A percentile compares a stretch with the other conserved stretches of the same genome.
Evolutionary conservation across 1,140 invertebrate species (phyloP).

Genomic region (Frieseomelitta varia): DNA sequence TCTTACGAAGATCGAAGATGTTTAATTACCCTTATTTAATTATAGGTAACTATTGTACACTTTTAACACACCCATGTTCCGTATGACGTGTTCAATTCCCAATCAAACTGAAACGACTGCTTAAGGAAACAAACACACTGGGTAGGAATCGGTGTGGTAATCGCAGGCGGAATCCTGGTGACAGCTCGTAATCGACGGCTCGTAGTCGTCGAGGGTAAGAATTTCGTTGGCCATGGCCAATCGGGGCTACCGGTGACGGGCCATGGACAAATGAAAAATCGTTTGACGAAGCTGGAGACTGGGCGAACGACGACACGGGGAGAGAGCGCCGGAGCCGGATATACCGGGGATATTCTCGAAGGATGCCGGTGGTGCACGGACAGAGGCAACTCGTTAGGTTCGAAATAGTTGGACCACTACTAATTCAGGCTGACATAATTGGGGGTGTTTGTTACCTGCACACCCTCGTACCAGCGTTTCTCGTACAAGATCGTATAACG

Average conservation of each 20-base stretch:
- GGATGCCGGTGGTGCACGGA: constrained; percentile 33
- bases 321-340: not conserved
- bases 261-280: constrained; percentile 74
- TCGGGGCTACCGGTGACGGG: constrained; percentile 63
- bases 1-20: not conserved
- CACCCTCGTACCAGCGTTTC: constrained; percentile 73
- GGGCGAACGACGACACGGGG: not conserved
- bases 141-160: constrained; percentile 31
- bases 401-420: constrained; percentile 77
- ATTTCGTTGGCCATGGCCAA: constrained; percentile 51
- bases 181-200: constrained; percentile 39
- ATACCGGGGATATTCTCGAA: not conserved
- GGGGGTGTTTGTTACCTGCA: constrained; percentile 81
- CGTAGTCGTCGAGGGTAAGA: constrained; percentile 49
- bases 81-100: not conserved
- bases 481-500: constrained; percentile 81
- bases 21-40: not conserved
- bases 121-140: constrained; percentile 21
- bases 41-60: too few species aligned
- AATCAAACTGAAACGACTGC: constrained; percentile 6
- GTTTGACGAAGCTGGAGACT: constrained; percentile 46
- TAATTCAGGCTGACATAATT: constrained; percentile 82
- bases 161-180: not conserved
- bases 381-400: constrained; percentile 73
- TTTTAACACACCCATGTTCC: too few species aligned